These are phyloP conservation scores for Stenoptilia bipunctidactyla DNA, from an alignment of 2,888 invertebrate species.

Conservation along the genomic window DNA sequence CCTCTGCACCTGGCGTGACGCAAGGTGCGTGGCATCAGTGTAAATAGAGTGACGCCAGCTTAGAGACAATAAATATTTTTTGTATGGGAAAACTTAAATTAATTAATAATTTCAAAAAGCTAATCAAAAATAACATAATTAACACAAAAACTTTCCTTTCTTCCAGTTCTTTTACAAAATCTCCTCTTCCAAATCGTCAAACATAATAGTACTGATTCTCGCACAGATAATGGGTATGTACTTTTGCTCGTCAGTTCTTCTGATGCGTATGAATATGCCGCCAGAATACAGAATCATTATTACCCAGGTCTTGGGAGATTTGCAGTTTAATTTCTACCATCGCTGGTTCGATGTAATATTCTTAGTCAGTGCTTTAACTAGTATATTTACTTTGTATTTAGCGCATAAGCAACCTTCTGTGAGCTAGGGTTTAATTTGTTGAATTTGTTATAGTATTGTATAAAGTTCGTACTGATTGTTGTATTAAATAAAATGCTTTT, in stretches of 20 bases:
- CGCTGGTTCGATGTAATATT: slow-evolving; percentile 99
- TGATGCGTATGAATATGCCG: slow-evolving; percentile 99
- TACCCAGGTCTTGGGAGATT: slow-evolving; percentile 89
- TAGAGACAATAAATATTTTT: too few relatives aligned
- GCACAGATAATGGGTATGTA: slow-evolving; percentile 99
- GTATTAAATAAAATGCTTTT: too few relatives aligned
- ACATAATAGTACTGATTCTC: slow-evolving; percentile 94
- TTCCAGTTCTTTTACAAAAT: slow-evolving; percentile 98
- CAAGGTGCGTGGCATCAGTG: too few relatives aligned
- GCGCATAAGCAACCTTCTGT: slow-evolving; percentile 91
- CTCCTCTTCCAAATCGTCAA: slow-evolving; percentile 98
- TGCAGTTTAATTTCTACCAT: slow-evolving; percentile 99
- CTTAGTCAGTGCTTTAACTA: slow-evolving; percentile 94
- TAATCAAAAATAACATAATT: too few relatives aligned
- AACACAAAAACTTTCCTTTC: too few relatives aligned
- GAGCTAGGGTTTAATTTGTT: slow-evolving; percentile 35
- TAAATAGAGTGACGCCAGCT: too few relatives aligned
- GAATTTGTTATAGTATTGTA: too few relatives aligned
- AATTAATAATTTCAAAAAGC: too few relatives aligned
- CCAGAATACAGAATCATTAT: slow-evolving; percentile 93
- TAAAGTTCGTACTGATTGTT: too few relatives aligned
- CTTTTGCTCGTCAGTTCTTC: slow-evolving; percentile 95
- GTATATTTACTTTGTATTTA: slow-evolving; percentile 94
- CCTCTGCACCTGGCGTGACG: too few relatives aligned
- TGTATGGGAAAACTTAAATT: too few relatives aligned